A percentile compares a stretch with the other conserved stretches of the same genome.
Evolutionary conservation across 2,797 vertebrate species (phyloP).

Genomic region (Ciconia nigra): DNA sequence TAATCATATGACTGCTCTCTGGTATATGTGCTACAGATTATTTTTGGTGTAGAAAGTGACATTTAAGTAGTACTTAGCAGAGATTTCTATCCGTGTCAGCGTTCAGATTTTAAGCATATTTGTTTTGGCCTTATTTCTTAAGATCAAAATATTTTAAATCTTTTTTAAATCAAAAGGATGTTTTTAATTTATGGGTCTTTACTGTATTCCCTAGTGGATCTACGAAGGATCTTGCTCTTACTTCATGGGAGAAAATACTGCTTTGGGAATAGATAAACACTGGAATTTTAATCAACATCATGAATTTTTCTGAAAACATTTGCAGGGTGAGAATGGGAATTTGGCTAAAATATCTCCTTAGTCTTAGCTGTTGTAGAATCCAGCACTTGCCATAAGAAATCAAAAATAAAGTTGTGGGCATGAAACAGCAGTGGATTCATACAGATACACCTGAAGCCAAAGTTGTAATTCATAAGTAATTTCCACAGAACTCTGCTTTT

Average conservation of each 20-base stretch:
- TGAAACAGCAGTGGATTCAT: background rate
- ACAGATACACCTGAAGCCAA: background rate
- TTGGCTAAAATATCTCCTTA: background rate
- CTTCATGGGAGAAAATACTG: background rate
- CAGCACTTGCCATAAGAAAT: background rate
- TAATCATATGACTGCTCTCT: background rate
- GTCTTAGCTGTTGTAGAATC: background rate
- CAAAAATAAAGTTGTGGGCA: background rate
- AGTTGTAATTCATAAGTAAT: background rate
- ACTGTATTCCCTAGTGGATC: background rate
- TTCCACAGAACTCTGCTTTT: background rate
- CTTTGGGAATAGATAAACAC: background rate
- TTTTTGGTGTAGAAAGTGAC: background rate
- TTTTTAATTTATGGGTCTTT: background rate
- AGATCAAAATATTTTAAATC: background rate
- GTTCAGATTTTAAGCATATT: background rate
- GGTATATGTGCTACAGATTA: background rate
- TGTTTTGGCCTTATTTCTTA: background rate
- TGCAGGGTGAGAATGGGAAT: background rate
- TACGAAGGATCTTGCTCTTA: background rate
- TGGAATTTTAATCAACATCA: background rate
- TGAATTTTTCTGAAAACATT: background rate
- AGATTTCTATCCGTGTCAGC: background rate
- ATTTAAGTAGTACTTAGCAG: background rate
- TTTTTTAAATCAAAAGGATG: background rate